Base-by-base conservation (phyloP, 2,888 invertebrate genomes). In the Heliothis peltigera region DNA sequence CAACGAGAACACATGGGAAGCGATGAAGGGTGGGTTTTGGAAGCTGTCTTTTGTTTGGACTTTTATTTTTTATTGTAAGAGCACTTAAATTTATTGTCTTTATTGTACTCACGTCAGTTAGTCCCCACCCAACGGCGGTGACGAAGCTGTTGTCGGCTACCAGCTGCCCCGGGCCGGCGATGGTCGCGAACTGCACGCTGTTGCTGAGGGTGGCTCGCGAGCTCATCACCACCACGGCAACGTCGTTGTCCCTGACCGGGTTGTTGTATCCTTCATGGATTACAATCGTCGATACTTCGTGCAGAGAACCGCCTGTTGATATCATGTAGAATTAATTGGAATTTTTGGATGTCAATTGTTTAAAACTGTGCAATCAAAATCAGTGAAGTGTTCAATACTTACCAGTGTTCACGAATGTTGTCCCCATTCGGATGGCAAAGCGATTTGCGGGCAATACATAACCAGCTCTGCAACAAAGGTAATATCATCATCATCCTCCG, bases 91-190 rank as follows among this genome's bases (percentile, higher is more conserved):
- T n/a, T n/a, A n/a, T n/a, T n/a, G n/a, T n/a, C n/a, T n/a, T n/a
- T n/a, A n/a, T n/a, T n/a, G 32, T 17, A 78, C 88, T 84, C 61
- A 92, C 92, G 52, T 67, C 65, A 42, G 91, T 93, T 4, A 69
- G 39, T 0, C 94, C 94, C 94, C 94, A 94, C 0, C 94, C 94
- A 1, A 91, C 81, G 32, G 83, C 79, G 0, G 71, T 74, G 3
- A 93, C 89, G 0, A 65, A 39, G 0, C 82, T 69, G 68, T 90
- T 84, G 54, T 89, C 85, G 0, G 86, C 80, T 7, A 93, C 69
- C 10, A 47, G 56, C 0, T 69, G 67, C 0, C 78, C 83, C 32
- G 80, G 85, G 5, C n/a, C 6, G 1, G 91, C 89, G 5, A 93
- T 75, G 25, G 1, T 0, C 1, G 86, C 89, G 0, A 69, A 3